These are phyloP conservation scores for Samia ricini DNA, from an alignment of 1,140 invertebrate species.

Conservation along the genomic window DNA sequence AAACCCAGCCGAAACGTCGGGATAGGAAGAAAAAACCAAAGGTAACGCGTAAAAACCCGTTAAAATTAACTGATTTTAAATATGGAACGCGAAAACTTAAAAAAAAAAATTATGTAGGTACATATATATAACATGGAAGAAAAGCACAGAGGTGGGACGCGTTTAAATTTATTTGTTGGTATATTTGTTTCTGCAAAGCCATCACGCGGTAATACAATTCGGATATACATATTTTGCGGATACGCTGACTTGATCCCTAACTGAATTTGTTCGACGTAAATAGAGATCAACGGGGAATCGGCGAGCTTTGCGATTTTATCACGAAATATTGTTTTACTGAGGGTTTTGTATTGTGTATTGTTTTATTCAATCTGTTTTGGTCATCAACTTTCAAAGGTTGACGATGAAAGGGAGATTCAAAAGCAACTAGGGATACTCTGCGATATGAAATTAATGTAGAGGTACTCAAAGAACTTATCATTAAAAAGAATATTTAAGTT, in stretches of 20 bases:
- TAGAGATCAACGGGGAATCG: neutral
- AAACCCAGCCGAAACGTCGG: too few relatives aligned
- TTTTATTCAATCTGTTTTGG: neutral
- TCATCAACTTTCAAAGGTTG: neutral
- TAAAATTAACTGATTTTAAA: too few relatives aligned
- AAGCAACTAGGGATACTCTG: too few relatives aligned
- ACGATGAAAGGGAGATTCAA: too few relatives aligned
- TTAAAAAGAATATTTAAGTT: too few relatives aligned
- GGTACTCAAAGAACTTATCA: too few relatives aligned
- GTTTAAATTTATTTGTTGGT: neutral
- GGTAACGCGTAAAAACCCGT: too few relatives aligned
- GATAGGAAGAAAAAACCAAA: too few relatives aligned
- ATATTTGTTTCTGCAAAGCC: neutral
- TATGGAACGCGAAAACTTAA: too few relatives aligned
- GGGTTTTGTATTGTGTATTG: neutral
- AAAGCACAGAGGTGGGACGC: neutral
- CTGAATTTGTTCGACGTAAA: neutral
- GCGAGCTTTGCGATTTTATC: conserved; percentile 1
- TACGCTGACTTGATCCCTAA: neutral
- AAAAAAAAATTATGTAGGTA: too few relatives aligned
- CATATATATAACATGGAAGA: too few relatives aligned
- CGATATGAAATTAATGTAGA: too few relatives aligned
- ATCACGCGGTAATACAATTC: neutral
- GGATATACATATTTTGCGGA: conserved; percentile 1
- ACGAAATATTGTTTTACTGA: neutral